These are phyloP conservation scores for Apteryx mantelli DNA, from an alignment of 2,113 vertebrate genomes.

Conservation along the genomic window DNA sequence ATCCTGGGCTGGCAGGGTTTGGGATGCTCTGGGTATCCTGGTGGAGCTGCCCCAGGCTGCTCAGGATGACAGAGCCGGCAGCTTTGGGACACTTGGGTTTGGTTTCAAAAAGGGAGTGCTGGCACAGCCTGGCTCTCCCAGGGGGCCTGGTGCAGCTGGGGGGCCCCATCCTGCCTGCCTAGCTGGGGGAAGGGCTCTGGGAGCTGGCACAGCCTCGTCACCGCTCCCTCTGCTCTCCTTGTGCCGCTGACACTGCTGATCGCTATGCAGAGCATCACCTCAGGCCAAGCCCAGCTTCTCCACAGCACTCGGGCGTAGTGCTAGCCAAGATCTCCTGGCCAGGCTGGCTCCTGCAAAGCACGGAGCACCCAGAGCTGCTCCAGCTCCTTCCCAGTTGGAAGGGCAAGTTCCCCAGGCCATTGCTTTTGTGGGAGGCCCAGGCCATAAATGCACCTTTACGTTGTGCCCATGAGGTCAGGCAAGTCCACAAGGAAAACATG, in stretches of 20 bases:
- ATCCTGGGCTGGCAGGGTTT: not conserved
- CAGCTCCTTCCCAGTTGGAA: accelerated
- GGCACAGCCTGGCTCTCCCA: not conserved
- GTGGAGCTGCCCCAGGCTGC: not conserved
- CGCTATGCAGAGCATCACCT: not conserved
- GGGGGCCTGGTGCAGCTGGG: too few species aligned
- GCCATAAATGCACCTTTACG: constrained; percentile 59
- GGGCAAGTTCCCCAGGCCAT: not conserved
- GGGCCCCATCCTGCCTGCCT: not conserved
- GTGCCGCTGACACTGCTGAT: not conserved
- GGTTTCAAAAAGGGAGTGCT: not conserved
- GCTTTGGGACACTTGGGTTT: not conserved
- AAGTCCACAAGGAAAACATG: constrained; percentile 57
- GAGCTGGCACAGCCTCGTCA: not conserved
- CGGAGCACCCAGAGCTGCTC: not conserved
- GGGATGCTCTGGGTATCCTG: not conserved
- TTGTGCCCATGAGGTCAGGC: constrained; percentile 32
- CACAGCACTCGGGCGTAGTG: accelerated
- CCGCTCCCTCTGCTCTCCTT: accelerated
- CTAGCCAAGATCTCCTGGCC: not conserved
- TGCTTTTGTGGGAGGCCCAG: not conserved
- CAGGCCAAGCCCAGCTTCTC: not conserved
- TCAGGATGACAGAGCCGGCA: not conserved
- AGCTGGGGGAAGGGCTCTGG: accelerated
- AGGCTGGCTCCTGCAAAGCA: not conserved